A percentile compares a stretch with the other conserved stretches of the same genome.
phyloP scores from a whole-genome alignment of 2,797 vertebrate genomes.

The Anniella stebbinsi region DNA sequence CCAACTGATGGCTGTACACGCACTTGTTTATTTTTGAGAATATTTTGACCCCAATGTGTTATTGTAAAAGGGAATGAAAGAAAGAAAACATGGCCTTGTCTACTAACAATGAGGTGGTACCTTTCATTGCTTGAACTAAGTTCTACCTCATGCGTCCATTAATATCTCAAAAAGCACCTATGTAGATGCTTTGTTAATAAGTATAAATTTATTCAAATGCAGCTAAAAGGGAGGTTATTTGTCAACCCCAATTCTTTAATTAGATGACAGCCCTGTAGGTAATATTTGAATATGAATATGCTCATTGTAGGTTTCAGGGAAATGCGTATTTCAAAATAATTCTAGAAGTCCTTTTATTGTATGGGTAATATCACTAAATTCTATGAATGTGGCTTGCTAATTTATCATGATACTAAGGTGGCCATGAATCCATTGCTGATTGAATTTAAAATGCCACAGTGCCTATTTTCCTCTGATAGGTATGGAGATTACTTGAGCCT shows the following conservation, averaged over 20 bases:
- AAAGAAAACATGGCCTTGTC: neutral
- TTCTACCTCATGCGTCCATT: neutral
- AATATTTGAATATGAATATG: neutral
- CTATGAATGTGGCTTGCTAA: neutral
- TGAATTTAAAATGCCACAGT: neutral
- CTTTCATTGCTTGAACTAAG: neutral
- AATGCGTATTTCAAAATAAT: neutral
- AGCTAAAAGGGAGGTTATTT: neutral
- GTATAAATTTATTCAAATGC: neutral
- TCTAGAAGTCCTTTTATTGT: neutral
- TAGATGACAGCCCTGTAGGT: neutral
- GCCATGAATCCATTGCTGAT: neutral
- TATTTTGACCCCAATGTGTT: neutral
- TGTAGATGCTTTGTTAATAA: neutral
- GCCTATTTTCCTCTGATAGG: neutral
- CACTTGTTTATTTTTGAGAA: neutral
- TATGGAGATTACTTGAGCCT: neutral
- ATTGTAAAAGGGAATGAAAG: neutral
- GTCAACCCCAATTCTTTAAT: neutral
- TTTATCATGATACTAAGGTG: neutral
- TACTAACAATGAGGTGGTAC: neutral
- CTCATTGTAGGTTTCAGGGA: neutral
- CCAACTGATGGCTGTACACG: too few relatives aligned
- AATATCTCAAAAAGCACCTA: neutral
- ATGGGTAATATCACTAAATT: neutral